phyloP scores from a whole-genome alignment of 2,888 invertebrate species.

The Drosophila atripex region DNA sequence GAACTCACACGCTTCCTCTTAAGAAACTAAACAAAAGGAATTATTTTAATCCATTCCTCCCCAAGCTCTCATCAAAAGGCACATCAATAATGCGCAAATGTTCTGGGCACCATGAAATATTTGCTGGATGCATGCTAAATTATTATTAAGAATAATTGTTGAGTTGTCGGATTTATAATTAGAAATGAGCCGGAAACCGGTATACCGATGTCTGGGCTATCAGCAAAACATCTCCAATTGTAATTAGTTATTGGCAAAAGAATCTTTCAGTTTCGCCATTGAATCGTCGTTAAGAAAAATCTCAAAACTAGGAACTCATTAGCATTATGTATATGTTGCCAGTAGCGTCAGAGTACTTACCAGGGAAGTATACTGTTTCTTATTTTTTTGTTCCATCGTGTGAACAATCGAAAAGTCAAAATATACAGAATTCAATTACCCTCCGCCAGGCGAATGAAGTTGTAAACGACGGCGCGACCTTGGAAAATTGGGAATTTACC shows the following conservation, averaged over 20 bases:
- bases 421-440: slow-evolving; percentile 72
- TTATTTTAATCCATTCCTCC: slow-evolving; percentile 9
- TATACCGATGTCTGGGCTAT: slow-evolving; percentile 33
- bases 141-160: slow-evolving; percentile 73
- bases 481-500: slow-evolving; percentile 54
- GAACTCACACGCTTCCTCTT: slow-evolving; percentile 16
- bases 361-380: slow-evolving; percentile 1
- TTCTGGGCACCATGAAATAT: slow-evolving; percentile 53
- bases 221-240: slow-evolving; percentile 44
- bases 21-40: slow-evolving; percentile 6
- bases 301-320: slow-evolving; percentile 71
- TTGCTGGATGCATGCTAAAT: slow-evolving; percentile 60
- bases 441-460: slow-evolving; percentile 59
- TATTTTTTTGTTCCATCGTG: slow-evolving; percentile 57
- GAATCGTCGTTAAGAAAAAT: slow-evolving; percentile 63
- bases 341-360: slow-evolving; percentile 29
- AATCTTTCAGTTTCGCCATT: slow-evolving; percentile 40
- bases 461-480: slow-evolving; percentile 66
- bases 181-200: slow-evolving; percentile 77
- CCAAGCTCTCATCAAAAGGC: slow-evolving; percentile 24
- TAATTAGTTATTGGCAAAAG: slow-evolving; percentile 58
- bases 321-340: slow-evolving; percentile 50
- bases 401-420: slow-evolving; percentile 78
- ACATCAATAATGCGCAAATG: slow-evolving; percentile 49
- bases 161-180: slow-evolving; percentile 66